Percentiles rank a stretch among this genome's conserved stretches.
These are phyloP conservation scores for Hirtodrosophila confusa DNA, from an alignment of 2,888 invertebrate genomes.

Conservation along the genomic window DNA sequence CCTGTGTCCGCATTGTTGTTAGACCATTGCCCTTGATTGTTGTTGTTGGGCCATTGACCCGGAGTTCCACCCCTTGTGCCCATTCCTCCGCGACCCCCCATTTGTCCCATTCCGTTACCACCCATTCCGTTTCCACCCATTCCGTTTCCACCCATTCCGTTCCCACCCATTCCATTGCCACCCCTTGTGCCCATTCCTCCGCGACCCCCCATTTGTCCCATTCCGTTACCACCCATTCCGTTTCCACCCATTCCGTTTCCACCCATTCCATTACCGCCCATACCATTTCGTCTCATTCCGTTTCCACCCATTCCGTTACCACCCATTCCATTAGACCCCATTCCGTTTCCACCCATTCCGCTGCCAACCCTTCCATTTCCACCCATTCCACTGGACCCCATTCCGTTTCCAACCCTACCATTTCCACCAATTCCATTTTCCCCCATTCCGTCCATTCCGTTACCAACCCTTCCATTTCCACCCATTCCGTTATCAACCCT, in stretches of 20 bases:
- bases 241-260: slow-evolving; percentile 12
- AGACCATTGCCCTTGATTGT: slow-evolving; percentile 22
- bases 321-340: slow-evolving; percentile 9
- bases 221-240: slow-evolving; percentile 11
- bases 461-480: not conserved
- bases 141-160: slow-evolving; percentile 14
- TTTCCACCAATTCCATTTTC: slow-evolving; percentile 5
- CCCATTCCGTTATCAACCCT: slow-evolving; percentile 7
- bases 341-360: slow-evolving; percentile 23
- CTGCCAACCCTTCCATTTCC: slow-evolving; percentile 10
- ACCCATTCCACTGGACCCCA: too few relatives aligned
- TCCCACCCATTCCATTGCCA: slow-evolving; percentile 11
- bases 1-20: slow-evolving; percentile 14
- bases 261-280: slow-evolving; percentile 13
- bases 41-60: too few relatives aligned
- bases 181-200: slow-evolving; percentile 9
- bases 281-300: slow-evolving; percentile 8
- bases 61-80: slow-evolving; percentile 7
- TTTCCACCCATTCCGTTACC: slow-evolving; percentile 4
- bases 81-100: slow-evolving; percentile 2
- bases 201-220: slow-evolving; percentile 16
- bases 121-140: not conserved
- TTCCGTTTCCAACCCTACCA: slow-evolving; percentile 7
- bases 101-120: slow-evolving; percentile 6
- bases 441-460: slow-evolving; percentile 21